Evolutionary conservation across 2,888 invertebrate species (phyloP), one percentile per base, ranked within the genome.

Genomic region (Ferrisia virgata): DNA sequence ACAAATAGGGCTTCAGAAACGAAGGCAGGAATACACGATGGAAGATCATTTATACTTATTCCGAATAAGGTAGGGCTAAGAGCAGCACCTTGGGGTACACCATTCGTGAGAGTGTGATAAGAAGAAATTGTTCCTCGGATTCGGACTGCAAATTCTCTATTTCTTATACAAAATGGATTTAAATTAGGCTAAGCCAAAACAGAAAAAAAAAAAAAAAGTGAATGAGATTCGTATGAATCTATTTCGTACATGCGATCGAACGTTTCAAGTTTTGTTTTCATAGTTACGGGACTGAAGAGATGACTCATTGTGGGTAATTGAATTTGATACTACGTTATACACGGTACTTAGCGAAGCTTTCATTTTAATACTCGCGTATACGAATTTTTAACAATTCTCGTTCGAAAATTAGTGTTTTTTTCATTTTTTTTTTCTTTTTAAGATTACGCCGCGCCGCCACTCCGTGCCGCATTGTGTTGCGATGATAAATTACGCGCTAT

Each of bases 261-360:
- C 72, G 36, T 18, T n/a, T 36, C 36, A 36, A 11, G 36, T 31
- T 76, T 76, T 76, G 72, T 76, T 76, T 76, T 76, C 72, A 36
- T 76, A 36, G 72, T 76, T 76, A 76, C 72, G 72, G 72, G 31
- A n/a, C 72, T n/a, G 69, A 69, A 31, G 72, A 72, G 72, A 76
- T 76, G 72, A 76, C 72, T 76, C 72, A 76, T 33, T 28, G 31
- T 64, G 28, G 25, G 64, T 28, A 64, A 64, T 64, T 25, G 64
- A 64, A 64, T 28, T 64, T 64, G 28, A 64, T 28, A 28, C 28
- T 25, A n/a, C n/a, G n/a, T n/a, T n/a, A n/a, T n/a, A n/a, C 18
- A 18, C 64, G 64, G 28, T 13, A 2, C 28, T 15, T 28, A 64
- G 18, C 18, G 72, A 8, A 76, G 36, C 72, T 76, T 76, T 76